Percentiles rank a stretch among this genome's conserved stretches.
Conservation (phyloP, 2,888 invertebrate genomes). For the Ormyrus pomaceus region DNA sequence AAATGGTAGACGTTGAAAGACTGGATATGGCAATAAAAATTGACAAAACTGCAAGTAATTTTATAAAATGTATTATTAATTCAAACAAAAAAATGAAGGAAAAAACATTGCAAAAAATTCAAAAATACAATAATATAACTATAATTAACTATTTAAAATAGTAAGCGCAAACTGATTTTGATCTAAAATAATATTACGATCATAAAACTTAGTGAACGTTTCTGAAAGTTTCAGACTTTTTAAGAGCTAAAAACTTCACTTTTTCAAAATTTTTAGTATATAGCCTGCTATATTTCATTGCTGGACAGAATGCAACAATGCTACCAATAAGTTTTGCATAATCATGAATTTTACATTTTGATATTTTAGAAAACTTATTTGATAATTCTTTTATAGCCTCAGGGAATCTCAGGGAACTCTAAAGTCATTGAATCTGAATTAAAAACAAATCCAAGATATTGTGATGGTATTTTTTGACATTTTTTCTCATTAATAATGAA, state of each 20-base stretch:
- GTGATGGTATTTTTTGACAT: constrained; percentile 9
- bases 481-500: constrained; percentile 34
- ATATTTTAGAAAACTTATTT: background rate
- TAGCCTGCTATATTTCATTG: constrained; percentile 32
- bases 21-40: too few relatives aligned
- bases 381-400: constrained; percentile 13
- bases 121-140: too few relatives aligned
- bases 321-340: constrained; percentile 23
- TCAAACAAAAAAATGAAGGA: too few relatives aligned
- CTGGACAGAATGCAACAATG: constrained; percentile 16
- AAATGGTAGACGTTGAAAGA: too few relatives aligned
- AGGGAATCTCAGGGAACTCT: constrained; percentile 22
- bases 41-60: too few relatives aligned
- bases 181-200: too few relatives aligned
- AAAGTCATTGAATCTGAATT: constrained; percentile 15
- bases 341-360: constrained; percentile 20
- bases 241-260: constrained; percentile 30
- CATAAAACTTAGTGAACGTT: too few relatives aligned
- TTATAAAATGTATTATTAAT: too few relatives aligned
- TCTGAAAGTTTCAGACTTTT: too few relatives aligned
- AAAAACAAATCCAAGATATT: constrained; percentile 32
- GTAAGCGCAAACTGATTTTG: too few relatives aligned
- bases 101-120: too few relatives aligned
- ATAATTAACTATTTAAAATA: too few relatives aligned
- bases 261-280: constrained; percentile 33